phyloP scores from a whole-genome alignment of 2,113 vertebrate genomes.

The Siniperca chuatsi region DNA sequence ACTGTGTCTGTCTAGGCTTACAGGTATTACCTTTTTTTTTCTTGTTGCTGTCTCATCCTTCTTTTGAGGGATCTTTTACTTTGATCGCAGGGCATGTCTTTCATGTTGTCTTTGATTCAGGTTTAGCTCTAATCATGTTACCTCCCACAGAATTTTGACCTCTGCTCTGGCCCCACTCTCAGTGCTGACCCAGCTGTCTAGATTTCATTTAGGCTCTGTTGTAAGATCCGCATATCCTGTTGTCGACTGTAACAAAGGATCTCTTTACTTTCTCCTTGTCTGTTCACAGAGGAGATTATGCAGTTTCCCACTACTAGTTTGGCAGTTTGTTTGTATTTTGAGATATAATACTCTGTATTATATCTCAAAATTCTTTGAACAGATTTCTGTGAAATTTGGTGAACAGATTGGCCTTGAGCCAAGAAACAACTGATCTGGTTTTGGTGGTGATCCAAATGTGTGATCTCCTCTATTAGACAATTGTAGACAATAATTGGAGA shows the following conservation, averaged over 20 bases:
- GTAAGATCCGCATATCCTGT: neutral
- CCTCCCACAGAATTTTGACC: constrained; percentile 42
- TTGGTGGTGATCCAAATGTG: neutral
- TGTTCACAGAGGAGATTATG: neutral
- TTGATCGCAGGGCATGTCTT: constrained; percentile 55
- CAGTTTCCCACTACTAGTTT: neutral
- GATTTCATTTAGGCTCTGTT: constrained; percentile 1
- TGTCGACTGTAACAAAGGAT: neutral
- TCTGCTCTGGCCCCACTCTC: constrained; percentile 25
- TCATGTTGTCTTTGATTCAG: constrained; percentile 56
- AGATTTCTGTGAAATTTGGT: neutral
- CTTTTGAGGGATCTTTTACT: constrained; percentile 40
- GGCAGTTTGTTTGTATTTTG: neutral
- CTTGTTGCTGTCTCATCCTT: constrained; percentile 7
- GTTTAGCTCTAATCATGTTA: constrained; percentile 47
- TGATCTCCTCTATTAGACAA: neutral
- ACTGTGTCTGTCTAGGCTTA: constrained; percentile 48
- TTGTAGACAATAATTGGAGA: neutral
- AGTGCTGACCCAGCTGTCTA: constrained; percentile 22
- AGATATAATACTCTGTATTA: neutral
- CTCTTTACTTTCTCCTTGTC: neutral
- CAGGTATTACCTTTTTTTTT: constrained; percentile 48
- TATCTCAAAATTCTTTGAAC: neutral
- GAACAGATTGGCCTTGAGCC: neutral
- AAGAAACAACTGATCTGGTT: neutral